Evolutionary conservation across 2,113 vertebrate genomes (phyloP), one percentile per base, ranked within the genome.

Genomic region (Rhodinocichla rosea): DNA sequence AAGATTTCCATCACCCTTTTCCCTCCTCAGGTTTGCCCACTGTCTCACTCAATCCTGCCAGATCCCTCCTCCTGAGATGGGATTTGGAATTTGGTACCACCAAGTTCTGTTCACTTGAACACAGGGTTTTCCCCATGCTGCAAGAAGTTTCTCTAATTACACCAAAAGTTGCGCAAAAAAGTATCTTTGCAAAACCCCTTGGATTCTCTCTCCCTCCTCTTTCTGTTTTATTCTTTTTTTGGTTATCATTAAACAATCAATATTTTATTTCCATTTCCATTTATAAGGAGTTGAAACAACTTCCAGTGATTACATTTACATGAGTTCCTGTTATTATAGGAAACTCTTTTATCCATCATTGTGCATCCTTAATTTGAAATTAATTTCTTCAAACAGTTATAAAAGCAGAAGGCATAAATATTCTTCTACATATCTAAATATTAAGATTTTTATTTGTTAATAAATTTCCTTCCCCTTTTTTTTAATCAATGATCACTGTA

Each of bases 1-100:
- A 44, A 93, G 45, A 4, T 76, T 83, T 69, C 89, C 33, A 18
- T 57, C 55, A 39, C 30, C 74, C 7, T 70, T 75, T 7, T 2
- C 12, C 26, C 17, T 9, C 10, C 0, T 39, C 12, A 1, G 1
- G 14, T 17, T n/a, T 45, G 30, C 14, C 7, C 32, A 22, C 8
- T 22, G 27, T 65, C 32, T 35, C 73, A 19, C 56, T 63, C 27
- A 21, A 2, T 30, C 44, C 30, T 52, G 27, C 2, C 0, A 0
- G 62, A 32, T 26, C 45, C 16, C 13, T 9, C 16, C 23, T 79
- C 23, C 50, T 37, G 42, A 69, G 45, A 16, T 39, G 50, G 56
- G 50, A 33, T 23, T 47, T n/a, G 26, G 68, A 27, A 18, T 30
- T 76, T 15, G 37, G 57, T 27, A 20, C 71, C 35, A 33, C 47